Conservation (phyloP, 2,113 vertebrate species). For the Clinocottus analis region DNA sequence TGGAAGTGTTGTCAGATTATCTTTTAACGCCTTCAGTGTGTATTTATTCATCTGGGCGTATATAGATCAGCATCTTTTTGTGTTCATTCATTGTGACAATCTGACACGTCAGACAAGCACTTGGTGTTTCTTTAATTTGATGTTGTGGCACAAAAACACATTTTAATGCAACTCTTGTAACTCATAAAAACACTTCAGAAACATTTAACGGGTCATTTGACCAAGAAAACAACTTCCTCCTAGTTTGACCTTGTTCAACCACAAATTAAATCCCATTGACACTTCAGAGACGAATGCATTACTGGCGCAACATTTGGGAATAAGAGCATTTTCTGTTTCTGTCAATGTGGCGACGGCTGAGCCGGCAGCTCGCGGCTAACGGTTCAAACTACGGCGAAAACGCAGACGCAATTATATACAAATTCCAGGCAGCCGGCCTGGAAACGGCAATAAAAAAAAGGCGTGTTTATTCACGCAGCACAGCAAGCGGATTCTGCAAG, state of each 20-base stretch:
- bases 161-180: neutral
- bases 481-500: conserved; percentile 37
- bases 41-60: neutral
- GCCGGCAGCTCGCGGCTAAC: no score
- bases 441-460: conserved; percentile 7
- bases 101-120: neutral
- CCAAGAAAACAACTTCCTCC: neutral
- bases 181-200: neutral
- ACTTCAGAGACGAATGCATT: neutral
- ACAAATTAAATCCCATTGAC: neutral
- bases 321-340: neutral
- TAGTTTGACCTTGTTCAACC: neutral
- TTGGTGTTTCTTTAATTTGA: neutral
- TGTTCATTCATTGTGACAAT: no score
- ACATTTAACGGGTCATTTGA: neutral
- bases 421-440: conserved; percentile 10
- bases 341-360: neutral
- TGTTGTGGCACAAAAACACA: neutral
- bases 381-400: no score
- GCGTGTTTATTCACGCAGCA: neutral
- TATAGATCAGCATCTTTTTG: neutral
- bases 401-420: conserved; percentile 58
- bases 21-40: neutral
- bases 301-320: neutral
- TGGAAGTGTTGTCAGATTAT: neutral